Base-by-base conservation (phyloP, 2,113 vertebrate genomes). In the Hiodon tergisus region DNA sequence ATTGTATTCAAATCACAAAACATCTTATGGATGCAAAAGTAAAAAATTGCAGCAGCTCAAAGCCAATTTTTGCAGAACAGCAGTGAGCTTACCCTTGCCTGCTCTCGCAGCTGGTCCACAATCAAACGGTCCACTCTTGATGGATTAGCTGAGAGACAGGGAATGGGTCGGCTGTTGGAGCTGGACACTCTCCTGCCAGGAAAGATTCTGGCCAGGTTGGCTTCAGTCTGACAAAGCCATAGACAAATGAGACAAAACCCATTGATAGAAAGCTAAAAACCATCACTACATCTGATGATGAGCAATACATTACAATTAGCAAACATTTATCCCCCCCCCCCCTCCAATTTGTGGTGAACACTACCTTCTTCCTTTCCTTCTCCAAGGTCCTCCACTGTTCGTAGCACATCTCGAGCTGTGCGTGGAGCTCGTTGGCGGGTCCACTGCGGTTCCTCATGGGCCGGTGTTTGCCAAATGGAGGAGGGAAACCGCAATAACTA, bases 81-180 rank as follows among this genome's bases (percentile, higher is more conserved):
- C 8, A 13, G 50, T 65, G 47, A 48, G 48, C 91, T 90, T 87
- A 94, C 93, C 86, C 90, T 91, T 80, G 91, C 90, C 87, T 90
- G 93, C 85, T 93, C 92, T 79, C 90, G 89, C 71, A 94, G 86
- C 86, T 93, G 89, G 85, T 93, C 91, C 86, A 94, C 92, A 86
- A 94, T 90, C 85, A 94, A 88, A 8, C 91, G 91, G 85, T 94
- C 93, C 77, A 93, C 91, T 87, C 89, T 86, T 74, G 92, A 93
- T 47, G 93, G 89, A 74, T 93, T 93, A 78, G 91, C 89, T 75
- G 87, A 87, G 79, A 93, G 83, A 77, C 89, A 89, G 83, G 91
- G 92, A 85, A 94, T 80, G 0, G 89, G 85, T 79, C 82, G 88
- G 77, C 88, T 91, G 81, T 92, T 92, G 81, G 89, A 87, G 86